Evolutionary conservation across 2,888 invertebrate species (phyloP), one percentile per base, ranked within the genome.

Genomic region (Charanyca ferruginea): DNA sequence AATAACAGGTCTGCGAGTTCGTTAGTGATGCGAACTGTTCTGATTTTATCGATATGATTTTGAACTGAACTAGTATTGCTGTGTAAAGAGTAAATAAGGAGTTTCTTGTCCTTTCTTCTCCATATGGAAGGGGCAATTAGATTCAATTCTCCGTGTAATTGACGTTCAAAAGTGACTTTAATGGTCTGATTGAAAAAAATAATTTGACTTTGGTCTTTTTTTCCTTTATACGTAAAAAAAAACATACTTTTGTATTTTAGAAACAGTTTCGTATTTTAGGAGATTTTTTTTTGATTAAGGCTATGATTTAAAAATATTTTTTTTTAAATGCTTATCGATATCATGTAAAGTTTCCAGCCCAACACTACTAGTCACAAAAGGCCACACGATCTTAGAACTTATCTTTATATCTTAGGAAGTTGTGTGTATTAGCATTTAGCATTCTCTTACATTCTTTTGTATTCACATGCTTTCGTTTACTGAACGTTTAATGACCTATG

Each of bases 1-100:
- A 72, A 82, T 80, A 80, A 80, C 73, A 72, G 75, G 49, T 54
- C 61, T 48, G 62, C 48, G 65, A 51, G 51, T 51, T 44, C 42
- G 47, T n/a, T 60, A 80, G 82, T 73, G 82, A 58, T 62, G 82
- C 22, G 58, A 22, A 18, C n/a, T 52, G n/a, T 8, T 20, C n/a
- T 28, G 11, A 22, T 57, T 57, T 64, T 68, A 74, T 81, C 74
- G 74, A 78, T 78, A 55, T 0, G 41, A 2, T 60, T 32, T 45
- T 38, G 16, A 38, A 13, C 16, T 16, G 38, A 38, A 16, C 16
- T 38, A 0, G 38, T 38, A 3, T 16, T 13, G 0, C 4, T 16
- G 32, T 4, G 38, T 16, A 3, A n/a, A n/a, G n/a, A n/a, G n/a
- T n/a, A n/a, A n/a, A n/a, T n/a, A n/a, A n/a, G n/a, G n/a, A n/a